A percentile compares a stretch with the other conserved stretches of the same genome.
These are phyloP conservation scores for Drosophila kokeensis DNA, from an alignment of 2,888 invertebrate species.

Conservation along the genomic window DNA sequence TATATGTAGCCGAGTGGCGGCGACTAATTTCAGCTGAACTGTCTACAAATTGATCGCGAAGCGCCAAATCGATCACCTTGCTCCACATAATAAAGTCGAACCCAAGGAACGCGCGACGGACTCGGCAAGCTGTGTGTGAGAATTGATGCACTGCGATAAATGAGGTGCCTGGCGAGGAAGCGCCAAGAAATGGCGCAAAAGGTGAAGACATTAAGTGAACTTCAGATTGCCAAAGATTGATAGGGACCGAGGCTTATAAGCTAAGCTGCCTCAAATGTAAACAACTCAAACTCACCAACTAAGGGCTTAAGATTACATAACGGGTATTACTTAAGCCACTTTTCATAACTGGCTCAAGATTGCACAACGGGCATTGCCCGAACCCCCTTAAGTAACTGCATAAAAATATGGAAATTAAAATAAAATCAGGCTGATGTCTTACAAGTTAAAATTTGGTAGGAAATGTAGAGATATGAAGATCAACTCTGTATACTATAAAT, in stretches of 20 bases:
- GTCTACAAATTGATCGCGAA: constrained; percentile 84
- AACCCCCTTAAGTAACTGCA: neutral
- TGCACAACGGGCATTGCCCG: neutral
- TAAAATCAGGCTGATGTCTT: neutral
- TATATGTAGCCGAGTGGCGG: constrained; percentile 9
- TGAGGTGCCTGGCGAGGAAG: constrained; percentile 50
- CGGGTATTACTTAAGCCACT: neutral
- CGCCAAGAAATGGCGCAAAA: constrained; percentile 27
- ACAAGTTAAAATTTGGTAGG: neutral
- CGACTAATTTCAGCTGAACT: constrained; percentile 75
- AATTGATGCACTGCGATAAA: constrained; percentile 67
- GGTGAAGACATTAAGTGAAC: constrained; percentile 47
- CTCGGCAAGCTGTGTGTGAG: constrained; percentile 55
- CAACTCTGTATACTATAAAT: neutral
- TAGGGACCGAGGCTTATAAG: constrained; percentile 12
- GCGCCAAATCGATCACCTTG: constrained; percentile 86
- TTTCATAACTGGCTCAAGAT: neutral
- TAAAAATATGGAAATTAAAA: neutral
- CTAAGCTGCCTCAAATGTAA: constrained; percentile 7
- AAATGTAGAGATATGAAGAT: neutral
- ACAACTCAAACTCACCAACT: neutral
- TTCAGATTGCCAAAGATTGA: constrained; percentile 40
- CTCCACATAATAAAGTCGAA: constrained; percentile 71
- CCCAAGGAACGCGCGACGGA: constrained; percentile 49
- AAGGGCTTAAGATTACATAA: constrained; percentile 7